Base-by-base conservation (phyloP, 2,888 invertebrate genomes). In the Nineta flava region DNA sequence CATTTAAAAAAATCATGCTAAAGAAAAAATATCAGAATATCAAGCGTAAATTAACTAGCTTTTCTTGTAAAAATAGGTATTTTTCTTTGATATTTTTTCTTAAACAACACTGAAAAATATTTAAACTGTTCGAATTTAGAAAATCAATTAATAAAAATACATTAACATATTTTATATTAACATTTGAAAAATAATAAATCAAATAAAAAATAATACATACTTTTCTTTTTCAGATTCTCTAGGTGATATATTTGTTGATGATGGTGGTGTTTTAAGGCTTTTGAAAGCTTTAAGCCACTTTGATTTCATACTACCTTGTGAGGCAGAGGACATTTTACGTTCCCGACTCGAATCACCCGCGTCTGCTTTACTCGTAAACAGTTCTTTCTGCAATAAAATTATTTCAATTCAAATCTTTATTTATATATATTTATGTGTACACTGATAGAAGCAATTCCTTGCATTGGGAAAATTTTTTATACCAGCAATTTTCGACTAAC, bases 221-320 rank as follows among this genome's bases (percentile, higher is more conserved):
- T 73, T 79, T 77, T 67, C 82, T 82, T 81, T 82, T 64, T 82
- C 81, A 51, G 67, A 61, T 60, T 64, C 65, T 57, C 62, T 70
- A 66, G 72, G 49, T 66, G 66, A 62, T 31, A 66, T 62, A n/a
- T 51, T 53, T 3, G 64, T 61, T 3, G 64, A 62, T 9, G 65
- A 64, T 9, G 74, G 73, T 58, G 84, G 83, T 41, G 88, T 87
- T 71, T 92, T 92, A 57, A 95, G 76, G 69, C 90, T 92, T 67
- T 90, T 86, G 75, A 95, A 92, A 56, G 95, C 95, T 70, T 94
- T 95, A 62, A 94, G 74, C 95, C 95, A 95, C 76, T 94, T 94
- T 66, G 87, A 91, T 74, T 94, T 94, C 81, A 94, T 94, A 68
- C 86, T 85, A 62, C 85, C 83, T 56, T 85, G 83, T 57, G 87